Conservation (phyloP, 2,797 vertebrate genomes). For the Scleropages formosus region DNA sequence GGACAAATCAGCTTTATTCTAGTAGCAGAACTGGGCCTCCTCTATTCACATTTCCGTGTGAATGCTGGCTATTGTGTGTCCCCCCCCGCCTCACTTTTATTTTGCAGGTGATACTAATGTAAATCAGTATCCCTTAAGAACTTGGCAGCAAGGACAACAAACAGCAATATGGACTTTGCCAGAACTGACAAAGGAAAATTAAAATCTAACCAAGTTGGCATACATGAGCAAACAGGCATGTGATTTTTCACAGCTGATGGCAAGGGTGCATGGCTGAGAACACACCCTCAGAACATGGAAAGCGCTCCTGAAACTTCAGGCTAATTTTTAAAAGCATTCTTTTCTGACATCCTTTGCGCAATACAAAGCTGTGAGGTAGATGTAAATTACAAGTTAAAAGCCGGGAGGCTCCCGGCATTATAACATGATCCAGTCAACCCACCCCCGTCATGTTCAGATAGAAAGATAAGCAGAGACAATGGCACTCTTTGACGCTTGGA, state of each 20-base stretch:
- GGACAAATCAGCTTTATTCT: not conserved
- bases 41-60: not conserved
- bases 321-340: constrained; percentile 25
- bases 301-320: not conserved
- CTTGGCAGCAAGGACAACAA: not conserved
- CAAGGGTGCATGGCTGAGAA: not conserved
- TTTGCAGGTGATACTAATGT: not conserved
- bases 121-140: not conserved
- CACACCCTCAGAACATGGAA: not conserved
- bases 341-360: constrained; percentile 37
- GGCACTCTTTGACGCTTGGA: constrained; percentile 52
- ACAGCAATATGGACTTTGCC: not conserved
- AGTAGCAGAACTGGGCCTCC: not conserved
- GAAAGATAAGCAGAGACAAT: constrained; percentile 66
- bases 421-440: constrained; percentile 48
- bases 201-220: constrained; percentile 16
- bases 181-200: constrained; percentile 20
- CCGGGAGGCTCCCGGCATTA: constrained; percentile 45
- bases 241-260: not conserved
- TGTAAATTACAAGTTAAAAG: constrained; percentile 58
- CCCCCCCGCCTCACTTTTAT: not conserved
- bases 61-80: not conserved
- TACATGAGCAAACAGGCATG: not conserved
- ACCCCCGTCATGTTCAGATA: constrained; percentile 48
- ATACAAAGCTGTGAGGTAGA: constrained; percentile 44